Base-by-base conservation (phyloP, 1,140 invertebrate genomes). In the Planococcus citri region DNA sequence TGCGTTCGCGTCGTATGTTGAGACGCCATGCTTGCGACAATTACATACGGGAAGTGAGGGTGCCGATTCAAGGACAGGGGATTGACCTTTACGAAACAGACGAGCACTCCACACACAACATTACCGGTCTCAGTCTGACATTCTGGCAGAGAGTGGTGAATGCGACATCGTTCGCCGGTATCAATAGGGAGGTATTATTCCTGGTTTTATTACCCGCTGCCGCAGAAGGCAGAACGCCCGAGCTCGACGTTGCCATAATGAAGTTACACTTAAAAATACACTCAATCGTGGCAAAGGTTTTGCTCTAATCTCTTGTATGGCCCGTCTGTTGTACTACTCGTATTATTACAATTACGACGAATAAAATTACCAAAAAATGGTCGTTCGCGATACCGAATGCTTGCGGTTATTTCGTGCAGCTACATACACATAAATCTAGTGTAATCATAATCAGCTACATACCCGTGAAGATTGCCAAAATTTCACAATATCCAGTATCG, bases 41-140 rank as follows among this genome's bases (percentile, higher is more conserved):
- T 64, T 64, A 25, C 60, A 64, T 27, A 27, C 41, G 25, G 22
- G 60, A 64, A 64, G 60, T 27, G 60, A 64, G 60, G 60, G 60
- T 64, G 60, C 60, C 60, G 60, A 64, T 64, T 64, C 60, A 64
- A 64, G 60, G 60, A 64, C 60, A 64, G 60, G 60, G 60, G 60
- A 64, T 64, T 64, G 60, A 64, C 60, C 60, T 64, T 64, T 64
- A 64, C 60, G 14, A 25, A 51, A 51, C 41, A 51, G 41, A 51
- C 41, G 41, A 4, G 41, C 41, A 60, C 57, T n/a, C n/a, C n/a
- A 58, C 17, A 64, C 60, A 64, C 20, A 58, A 4, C 4, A 58
- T 17, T n/a, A 58, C 17, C 51, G 51, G 21, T 51, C 14, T 37
- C 33, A 8, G 33, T 37, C 41, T 51, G 17, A 20, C n/a, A 51